Evolutionary conservation across 2,888 invertebrate genomes (phyloP), one percentile per base, ranked within the genome.

Genomic region (Cabera pusaria): DNA sequence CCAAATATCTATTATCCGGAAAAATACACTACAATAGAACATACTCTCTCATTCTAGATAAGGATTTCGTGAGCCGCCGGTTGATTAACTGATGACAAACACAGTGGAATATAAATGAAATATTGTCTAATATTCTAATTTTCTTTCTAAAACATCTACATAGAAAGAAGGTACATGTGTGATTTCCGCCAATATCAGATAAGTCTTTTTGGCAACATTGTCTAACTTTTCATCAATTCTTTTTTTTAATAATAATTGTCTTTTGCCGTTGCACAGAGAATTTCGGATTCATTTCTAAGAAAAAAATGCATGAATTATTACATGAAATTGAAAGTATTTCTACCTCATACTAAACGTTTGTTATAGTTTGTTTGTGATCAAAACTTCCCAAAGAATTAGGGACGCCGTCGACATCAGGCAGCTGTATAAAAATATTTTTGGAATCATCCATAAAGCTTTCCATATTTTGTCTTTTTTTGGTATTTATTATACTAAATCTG

Each of bases 201-300:
- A 37, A 42, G 31, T 40, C 22, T 41, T 46, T 27, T 50, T 50
- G 41, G 45, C 42, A 53, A 46, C 42, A 40, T 35, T 39, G 10
- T 44, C 23, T 36, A 33, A 9, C 8, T 21, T 39, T 38, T 34
- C 7, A 8, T 11, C 12, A 7, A 17, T n/a, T 25, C n/a, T 36
- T 20, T 32, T 38, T 24, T 21, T 21, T n/a, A 14, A 18, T 19
- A 34, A 12, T 9, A 24, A 21, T 16, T 16, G 26, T 1, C 6
- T 29, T 36, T 29, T 21, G 9, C 23, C 17, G 34, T 19, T 23
- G 27, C n/a, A 16, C 23, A 35, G 26, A 32, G 5, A 23, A 16
- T 26, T 33, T 22, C 26, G 8, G 3, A 27, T 26, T 24, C 6
- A 1, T 16, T 12, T 16, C 1, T 19, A n/a, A n/a, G n/a, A n/a